Evolutionary conservation across 2,113 vertebrate species (phyloP).

Genomic region (Loxodonta africana): DNA sequence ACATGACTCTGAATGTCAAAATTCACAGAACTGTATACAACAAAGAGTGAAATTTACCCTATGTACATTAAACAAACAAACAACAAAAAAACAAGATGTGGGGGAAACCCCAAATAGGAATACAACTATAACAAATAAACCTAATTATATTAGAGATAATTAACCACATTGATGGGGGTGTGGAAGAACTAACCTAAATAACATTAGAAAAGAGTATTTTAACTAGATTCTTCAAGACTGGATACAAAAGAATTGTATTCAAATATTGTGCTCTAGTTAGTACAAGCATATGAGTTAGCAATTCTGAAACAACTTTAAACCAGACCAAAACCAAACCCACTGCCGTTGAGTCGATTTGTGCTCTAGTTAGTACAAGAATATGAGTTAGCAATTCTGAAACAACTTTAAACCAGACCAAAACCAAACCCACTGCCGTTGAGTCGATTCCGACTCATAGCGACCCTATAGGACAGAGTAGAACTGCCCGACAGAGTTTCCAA

Average conservation of each 20-base stretch:
- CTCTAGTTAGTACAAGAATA: not conserved
- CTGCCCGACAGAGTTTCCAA: too few species aligned
- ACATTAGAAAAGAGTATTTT: not conserved
- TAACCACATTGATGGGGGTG: not conserved
- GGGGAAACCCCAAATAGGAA: not conserved
- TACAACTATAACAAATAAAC: constrained; percentile 1
- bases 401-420: not conserved
- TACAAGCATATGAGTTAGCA: not conserved
- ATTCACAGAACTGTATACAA: not conserved
- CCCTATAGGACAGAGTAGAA: too few species aligned
- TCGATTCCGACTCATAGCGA: too few species aligned
- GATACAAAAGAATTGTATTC: not conserved
- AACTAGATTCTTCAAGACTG: not conserved
- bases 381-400: not conserved
- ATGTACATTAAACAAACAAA: constrained; percentile 45
- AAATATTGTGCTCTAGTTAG: not conserved
- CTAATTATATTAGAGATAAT: constrained; percentile 46
- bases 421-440: too few species aligned
- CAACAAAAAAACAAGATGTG: constrained; percentile 35
- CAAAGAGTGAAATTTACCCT: constrained; percentile 16
- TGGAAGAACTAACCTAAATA: not conserved
- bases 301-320: constrained; percentile 25
- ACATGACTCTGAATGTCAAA: not conserved
- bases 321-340: too few species aligned
- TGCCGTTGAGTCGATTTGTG: too few species aligned